phyloP scores from a whole-genome alignment of 2,888 invertebrate genomes.

The Archips crataeganus region DNA sequence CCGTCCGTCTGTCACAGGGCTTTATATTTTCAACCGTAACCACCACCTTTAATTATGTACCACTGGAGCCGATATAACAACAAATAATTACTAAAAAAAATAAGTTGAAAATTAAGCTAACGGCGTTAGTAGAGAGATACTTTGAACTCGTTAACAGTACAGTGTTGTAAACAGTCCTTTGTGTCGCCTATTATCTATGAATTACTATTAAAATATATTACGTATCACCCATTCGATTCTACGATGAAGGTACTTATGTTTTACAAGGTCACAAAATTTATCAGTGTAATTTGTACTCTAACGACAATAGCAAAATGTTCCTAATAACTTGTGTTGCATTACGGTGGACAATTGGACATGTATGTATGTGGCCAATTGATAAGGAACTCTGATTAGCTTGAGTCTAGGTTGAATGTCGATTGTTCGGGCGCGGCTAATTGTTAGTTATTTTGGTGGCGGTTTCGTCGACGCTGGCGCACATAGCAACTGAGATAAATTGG shows the following conservation, averaged over 20 bases:
- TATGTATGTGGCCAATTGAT: neutral
- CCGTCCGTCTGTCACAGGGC: too few species aligned
- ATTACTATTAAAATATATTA: neutral
- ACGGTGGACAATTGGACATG: neutral
- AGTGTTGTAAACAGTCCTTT: neutral
- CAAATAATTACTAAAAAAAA: too few species aligned
- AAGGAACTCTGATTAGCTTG: neutral
- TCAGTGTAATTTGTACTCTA: constrained; percentile 4
- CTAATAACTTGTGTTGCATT: neutral
- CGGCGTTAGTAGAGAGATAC: too few species aligned
- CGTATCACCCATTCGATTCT: neutral
- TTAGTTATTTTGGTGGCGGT: constrained; percentile 15
- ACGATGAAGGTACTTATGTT: neutral
- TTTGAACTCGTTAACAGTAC: neutral
- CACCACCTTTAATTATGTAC: too few species aligned
- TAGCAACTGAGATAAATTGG: constrained; percentile 25
- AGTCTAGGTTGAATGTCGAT: neutral
- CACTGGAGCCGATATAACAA: too few species aligned
- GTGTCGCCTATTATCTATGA: neutral
- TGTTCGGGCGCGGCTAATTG: constrained; percentile 1
- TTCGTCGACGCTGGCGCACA: constrained; percentile 8
- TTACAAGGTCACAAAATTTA: neutral
- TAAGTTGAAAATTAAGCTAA: too few species aligned
- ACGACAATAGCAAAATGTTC: neutral
- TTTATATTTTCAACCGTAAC: too few species aligned